Base-by-base conservation (phyloP, 2,113 vertebrate genomes). In the Corythaixoides concolor region DNA sequence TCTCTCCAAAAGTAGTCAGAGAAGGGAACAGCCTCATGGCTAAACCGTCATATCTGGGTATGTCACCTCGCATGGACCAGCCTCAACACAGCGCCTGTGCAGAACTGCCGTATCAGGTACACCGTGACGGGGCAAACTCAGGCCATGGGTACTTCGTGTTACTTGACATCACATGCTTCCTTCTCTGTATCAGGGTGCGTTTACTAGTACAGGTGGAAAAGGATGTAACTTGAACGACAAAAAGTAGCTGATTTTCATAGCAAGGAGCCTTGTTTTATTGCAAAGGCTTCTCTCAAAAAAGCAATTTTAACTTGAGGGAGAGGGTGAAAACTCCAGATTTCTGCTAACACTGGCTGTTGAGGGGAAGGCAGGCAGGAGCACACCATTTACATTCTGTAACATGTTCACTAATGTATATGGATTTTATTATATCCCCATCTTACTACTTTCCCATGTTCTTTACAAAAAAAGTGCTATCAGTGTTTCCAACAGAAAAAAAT, bases 111-210 rank as follows among this genome's bases (percentile, higher is more conserved):
- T 18, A 12, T 6, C 10, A 37, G n/a, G 8, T 30, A 52, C 62
- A 56, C 12, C 0, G 0, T 2, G n/a, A 41, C 1, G 2, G 73
- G 43, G 30, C 50, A 62, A 72, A 77, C 49, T 20, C 70, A 53
- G 18, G 50, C 47, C 62, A 12, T 0, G 18, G 26, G 21, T 20
- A 67, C 2, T 0, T 7, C 6, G 10, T 1, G 4, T 26, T 37
- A 43, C 37, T 9, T 12, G 50, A 83, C 12, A 8, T 21, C 10
- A 22, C 21, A 6, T 6, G n/a, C 7, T 59, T 39, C 10, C 33
- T 12, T 12, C 68, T 78, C 37, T n/a, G 17, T 8, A n/a, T 47
- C 35, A 69, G n/a, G 23, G 45, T 59, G 3, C 19, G 26, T 80
- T 85, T 79, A 41, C 13, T 32, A 41, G 30, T 32, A 39, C 2